These are phyloP conservation scores for Malachius bipustulatus DNA, from an alignment of 2,888 invertebrate species.

Conservation along the genomic window DNA sequence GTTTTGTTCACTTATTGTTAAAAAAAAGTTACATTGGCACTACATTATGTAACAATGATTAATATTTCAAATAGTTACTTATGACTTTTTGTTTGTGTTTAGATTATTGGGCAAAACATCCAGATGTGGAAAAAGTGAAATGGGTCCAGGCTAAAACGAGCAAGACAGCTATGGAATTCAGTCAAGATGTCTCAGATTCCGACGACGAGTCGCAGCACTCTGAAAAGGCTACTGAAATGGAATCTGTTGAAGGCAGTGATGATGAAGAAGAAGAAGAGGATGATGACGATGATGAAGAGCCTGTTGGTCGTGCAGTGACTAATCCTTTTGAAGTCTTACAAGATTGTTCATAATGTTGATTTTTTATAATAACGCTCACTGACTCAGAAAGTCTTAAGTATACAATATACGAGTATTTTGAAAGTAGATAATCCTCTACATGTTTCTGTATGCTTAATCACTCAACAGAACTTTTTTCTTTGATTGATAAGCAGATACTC, in stretches of 20 bases:
- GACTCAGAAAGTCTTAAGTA: too few species aligned
- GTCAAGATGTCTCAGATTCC: constrained; percentile 8
- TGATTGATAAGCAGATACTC: too few species aligned
- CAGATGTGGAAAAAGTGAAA: constrained; percentile 49
- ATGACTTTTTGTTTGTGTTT: constrained; percentile 19
- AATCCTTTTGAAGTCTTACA: neutral
- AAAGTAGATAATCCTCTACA: too few species aligned
- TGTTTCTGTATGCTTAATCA: too few species aligned
- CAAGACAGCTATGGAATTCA: constrained; percentile 22
- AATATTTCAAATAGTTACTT: too few species aligned
- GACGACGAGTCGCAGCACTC: constrained; percentile 4
- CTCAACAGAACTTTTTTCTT: too few species aligned
- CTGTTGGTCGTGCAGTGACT: neutral
- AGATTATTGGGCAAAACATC: constrained; percentile 51
- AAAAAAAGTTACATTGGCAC: too few species aligned
- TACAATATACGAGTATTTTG: too few species aligned
- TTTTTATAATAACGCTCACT: too few species aligned
- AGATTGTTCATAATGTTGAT: too few species aligned
- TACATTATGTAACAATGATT: too few species aligned
- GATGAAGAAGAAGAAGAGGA: neutral
- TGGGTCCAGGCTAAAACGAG: constrained; percentile 53
- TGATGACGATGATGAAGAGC: neutral
- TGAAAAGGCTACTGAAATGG: constrained; percentile 10
- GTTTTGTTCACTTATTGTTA: too few species aligned
- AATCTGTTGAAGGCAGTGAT: neutral